Percentiles rank a stretch among this genome's conserved stretches.
phyloP scores from a whole-genome alignment of 2,113 vertebrate species.

The Entelurus aequoreus region DNA sequence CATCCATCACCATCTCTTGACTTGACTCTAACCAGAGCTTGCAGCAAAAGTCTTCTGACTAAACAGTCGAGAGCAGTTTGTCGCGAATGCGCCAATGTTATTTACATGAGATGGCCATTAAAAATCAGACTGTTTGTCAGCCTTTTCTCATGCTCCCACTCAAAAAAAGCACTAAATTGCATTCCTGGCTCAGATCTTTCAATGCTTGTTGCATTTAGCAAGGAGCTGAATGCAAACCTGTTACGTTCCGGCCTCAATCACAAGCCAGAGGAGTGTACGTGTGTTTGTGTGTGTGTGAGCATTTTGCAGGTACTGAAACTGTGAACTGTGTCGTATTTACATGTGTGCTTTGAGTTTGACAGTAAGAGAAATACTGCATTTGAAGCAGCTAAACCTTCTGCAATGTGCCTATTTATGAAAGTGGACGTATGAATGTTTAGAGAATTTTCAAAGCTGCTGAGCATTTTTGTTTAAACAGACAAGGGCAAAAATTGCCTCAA shows the following conservation, averaged over 20 bases:
- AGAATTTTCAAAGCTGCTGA: too few species aligned
- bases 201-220: conserved; percentile 45
- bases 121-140: conserved; percentile 37
- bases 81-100: conserved; percentile 45
- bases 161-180: conserved; percentile 22
- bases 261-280: conserved; percentile 14
- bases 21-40: conserved; percentile 37
- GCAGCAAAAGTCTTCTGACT: conserved; percentile 7
- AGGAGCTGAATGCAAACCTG: conserved; percentile 20
- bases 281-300: background rate
- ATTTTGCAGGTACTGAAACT: too few species aligned
- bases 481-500: too few species aligned
- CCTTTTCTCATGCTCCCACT: conserved; percentile 22
- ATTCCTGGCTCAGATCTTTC: conserved; percentile 56
- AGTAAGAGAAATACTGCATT: too few species aligned
- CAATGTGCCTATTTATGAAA: too few species aligned
- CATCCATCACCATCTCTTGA: conserved; percentile 19
- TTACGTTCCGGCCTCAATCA: conserved; percentile 29
- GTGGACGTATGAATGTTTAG: too few species aligned
- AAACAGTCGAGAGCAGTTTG: conserved; percentile 19
- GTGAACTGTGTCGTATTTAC: too few species aligned
- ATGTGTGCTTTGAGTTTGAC: too few species aligned
- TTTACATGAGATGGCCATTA: conserved; percentile 53
- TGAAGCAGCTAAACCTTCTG: too few species aligned
- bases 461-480: too few species aligned